Evolutionary conservation across 2,113 vertebrate species (phyloP).

Genomic region (Neolamprologus kungweensis): DNA sequence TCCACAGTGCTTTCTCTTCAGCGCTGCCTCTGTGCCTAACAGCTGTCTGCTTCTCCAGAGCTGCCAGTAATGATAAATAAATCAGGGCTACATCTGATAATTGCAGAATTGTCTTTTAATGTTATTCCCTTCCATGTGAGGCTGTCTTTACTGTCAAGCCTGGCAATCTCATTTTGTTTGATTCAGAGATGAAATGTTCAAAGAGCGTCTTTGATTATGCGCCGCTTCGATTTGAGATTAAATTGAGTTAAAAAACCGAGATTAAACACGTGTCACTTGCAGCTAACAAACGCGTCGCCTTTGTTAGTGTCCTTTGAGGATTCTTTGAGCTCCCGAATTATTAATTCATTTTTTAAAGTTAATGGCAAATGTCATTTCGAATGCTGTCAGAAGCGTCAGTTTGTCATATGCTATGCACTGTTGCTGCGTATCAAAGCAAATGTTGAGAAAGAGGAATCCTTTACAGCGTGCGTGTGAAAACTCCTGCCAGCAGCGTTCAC

Average conservation of each 20-base stretch:
- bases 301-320: constrained; percentile 65
- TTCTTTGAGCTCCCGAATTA: constrained; percentile 49
- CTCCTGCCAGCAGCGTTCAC: constrained; percentile 4
- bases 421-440: constrained; percentile 55
- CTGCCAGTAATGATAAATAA: constrained; percentile 61
- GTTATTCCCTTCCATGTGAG: constrained; percentile 61
- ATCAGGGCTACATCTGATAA: constrained; percentile 57
- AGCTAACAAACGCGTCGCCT: constrained; percentile 48
- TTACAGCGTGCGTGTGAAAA: neutral
- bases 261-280: constrained; percentile 67
- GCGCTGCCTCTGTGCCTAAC: constrained; percentile 18
- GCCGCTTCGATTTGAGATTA: constrained; percentile 55
- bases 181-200: constrained; percentile 59
- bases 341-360: constrained; percentile 58
- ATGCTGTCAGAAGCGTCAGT: constrained; percentile 52
- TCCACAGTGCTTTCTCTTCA: constrained; percentile 1
- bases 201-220: constrained; percentile 63
- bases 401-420: constrained; percentile 36
- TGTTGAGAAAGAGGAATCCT: constrained; percentile 28
- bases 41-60: constrained; percentile 32
- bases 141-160: constrained; percentile 56
- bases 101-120: constrained; percentile 67
- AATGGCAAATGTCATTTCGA: constrained; percentile 55
- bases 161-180: constrained; percentile 60
- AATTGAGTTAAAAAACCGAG: constrained; percentile 63